These are phyloP conservation scores for Thinocorus orbignyianus DNA, from an alignment of 2,113 vertebrate genomes.

Conservation along the genomic window DNA sequence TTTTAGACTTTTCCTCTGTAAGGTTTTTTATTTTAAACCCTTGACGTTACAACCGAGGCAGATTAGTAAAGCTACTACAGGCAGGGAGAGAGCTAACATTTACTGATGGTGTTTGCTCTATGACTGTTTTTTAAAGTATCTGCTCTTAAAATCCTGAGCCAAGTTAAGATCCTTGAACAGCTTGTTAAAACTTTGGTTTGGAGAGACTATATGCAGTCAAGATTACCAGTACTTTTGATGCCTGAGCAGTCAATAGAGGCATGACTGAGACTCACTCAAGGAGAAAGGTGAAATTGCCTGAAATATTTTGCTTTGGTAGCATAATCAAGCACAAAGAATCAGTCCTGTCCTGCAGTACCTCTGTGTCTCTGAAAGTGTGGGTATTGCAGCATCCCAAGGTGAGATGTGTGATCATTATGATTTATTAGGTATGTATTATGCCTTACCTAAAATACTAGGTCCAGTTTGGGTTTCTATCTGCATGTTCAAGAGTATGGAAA, in stretches of 20 bases:
- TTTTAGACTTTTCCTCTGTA: not conserved
- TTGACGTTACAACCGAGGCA: not conserved
- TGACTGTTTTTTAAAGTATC: not conserved
- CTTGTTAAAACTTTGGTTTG: not conserved
- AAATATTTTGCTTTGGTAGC: not conserved
- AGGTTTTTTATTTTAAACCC: not conserved
- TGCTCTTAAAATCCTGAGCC: not conserved
- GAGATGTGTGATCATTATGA: accelerated
- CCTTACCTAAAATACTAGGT: accelerated
- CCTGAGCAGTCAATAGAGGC: not conserved
- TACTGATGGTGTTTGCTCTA: not conserved
- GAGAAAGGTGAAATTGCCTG: not conserved
- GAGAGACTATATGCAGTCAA: not conserved
- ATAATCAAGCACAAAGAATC: not conserved
- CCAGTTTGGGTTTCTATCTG: not conserved
- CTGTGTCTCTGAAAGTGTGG: accelerated
- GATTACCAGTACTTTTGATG: not conserved
- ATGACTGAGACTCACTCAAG: accelerated
- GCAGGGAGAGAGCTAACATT: not conserved
- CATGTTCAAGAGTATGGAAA: not conserved
- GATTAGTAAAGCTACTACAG: not conserved
- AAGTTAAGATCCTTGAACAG: not conserved
- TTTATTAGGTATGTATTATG: not conserved
- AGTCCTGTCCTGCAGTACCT: accelerated
- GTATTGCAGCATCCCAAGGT: not conserved